These are phyloP conservation scores for Zaprionus africanus DNA, from an alignment of 1,140 invertebrate genomes.

Conservation along the genomic window DNA sequence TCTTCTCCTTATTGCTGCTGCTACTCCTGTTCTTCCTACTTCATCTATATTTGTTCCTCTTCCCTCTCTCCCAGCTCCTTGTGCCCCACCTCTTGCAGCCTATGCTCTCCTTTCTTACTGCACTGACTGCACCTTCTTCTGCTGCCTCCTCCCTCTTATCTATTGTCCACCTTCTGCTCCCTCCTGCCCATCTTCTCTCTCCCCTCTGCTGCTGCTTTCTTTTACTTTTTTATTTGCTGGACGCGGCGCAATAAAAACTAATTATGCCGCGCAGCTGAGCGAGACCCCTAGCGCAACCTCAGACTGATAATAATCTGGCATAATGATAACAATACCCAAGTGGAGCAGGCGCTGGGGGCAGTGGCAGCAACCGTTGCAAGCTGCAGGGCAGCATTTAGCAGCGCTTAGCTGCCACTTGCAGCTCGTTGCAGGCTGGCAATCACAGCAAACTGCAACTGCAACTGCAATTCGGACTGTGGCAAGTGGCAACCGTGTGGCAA, in stretches of 20 bases:
- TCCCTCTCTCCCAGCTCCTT: background rate
- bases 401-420: constrained; percentile 19
- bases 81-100: background rate
- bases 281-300: constrained; percentile 10
- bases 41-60: background rate
- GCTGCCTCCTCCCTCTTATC: background rate
- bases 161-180: background rate
- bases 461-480: background rate
- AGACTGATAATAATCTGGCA: constrained; percentile 71
- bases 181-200: background rate
- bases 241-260: constrained; percentile 69
- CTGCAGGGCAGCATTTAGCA: constrained; percentile 11
- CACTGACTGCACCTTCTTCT: background rate
- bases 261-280: constrained; percentile 59
- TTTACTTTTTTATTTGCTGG: constrained; percentile 57
- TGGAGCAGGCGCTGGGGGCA: constrained; percentile 17
- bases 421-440: constrained; percentile 14
- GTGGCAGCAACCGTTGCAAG: constrained; percentile 2
- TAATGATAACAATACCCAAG: constrained; percentile 65
- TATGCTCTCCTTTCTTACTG: background rate
- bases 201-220: constrained; percentile 9
- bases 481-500: background rate
- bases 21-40: background rate
- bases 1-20: background rate
- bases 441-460: constrained; percentile 9